phyloP scores from a whole-genome alignment of 2,888 invertebrate species.

The Gibbula magus region DNA sequence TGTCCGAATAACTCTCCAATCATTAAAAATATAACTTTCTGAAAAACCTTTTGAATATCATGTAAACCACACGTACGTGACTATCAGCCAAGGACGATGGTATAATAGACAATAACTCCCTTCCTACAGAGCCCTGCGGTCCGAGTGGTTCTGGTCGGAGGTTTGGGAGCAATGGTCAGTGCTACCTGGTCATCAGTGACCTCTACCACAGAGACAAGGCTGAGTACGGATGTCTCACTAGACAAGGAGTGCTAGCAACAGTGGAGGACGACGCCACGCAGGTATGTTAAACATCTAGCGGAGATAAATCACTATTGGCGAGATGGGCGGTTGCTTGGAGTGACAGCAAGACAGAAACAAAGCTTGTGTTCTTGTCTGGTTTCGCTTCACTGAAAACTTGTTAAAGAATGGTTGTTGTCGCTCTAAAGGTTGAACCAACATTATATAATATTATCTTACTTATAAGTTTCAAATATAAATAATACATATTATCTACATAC shows the following conservation, averaged over 20 bases:
- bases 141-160: not conserved
- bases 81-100: no score
- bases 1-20: no score
- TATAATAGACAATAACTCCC: no score
- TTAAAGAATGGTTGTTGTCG: no score
- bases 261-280: not conserved
- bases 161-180: not conserved
- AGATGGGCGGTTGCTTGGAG: not conserved
- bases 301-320: no score
- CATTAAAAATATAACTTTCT: no score
- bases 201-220: not conserved
- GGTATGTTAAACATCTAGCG: not conserved
- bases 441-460: no score
- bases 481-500: no score
- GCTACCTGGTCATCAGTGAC: slow-evolving; percentile 6
- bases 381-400: not conserved
- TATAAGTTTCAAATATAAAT: no score
- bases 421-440: no score
- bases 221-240: slow-evolving; percentile 15
- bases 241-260: not conserved
- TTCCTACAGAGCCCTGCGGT: slow-evolving; percentile 5
- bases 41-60: no score
- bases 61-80: no score
- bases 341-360: not conserved
- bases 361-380: not conserved